Percentiles rank a stretch among this genome's conserved stretches.
Conservation (phyloP, 2,113 vertebrate genomes). For the Epinephelus moara region DNA sequence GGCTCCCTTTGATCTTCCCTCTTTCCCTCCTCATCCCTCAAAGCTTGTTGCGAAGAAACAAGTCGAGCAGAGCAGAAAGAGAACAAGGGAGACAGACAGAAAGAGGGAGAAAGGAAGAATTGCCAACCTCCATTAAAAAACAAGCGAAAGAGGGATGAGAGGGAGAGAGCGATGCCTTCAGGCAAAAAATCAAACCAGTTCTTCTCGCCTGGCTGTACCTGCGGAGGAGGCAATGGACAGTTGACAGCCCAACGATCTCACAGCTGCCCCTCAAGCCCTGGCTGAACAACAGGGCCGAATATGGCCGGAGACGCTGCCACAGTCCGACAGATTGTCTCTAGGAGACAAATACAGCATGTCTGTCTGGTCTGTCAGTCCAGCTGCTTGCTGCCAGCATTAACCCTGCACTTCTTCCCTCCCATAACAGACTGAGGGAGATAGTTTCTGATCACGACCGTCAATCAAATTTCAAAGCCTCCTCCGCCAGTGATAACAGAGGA, state of each 20-base stretch:
- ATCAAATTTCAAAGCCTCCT: slow-evolving; percentile 61
- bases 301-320: slow-evolving; percentile 41
- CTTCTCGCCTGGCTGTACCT: slow-evolving; percentile 48
- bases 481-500: slow-evolving; percentile 28
- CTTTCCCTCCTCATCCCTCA: slow-evolving; percentile 53
- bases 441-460: slow-evolving; percentile 54
- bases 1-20: slow-evolving; percentile 68
- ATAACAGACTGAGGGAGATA: slow-evolving; percentile 30
- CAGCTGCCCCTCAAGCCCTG: slow-evolving; percentile 45
- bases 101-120: slow-evolving; percentile 8
- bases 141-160: slow-evolving; percentile 35
- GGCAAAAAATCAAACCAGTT: slow-evolving; percentile 16
- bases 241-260: slow-evolving; percentile 51
- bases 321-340: slow-evolving; percentile 43
- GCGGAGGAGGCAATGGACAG: slow-evolving; percentile 34
- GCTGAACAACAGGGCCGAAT: slow-evolving; percentile 34
- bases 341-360: slow-evolving; percentile 60
- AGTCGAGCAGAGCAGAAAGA: slow-evolving; percentile 37
- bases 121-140: slow-evolving; percentile 46
- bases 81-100: slow-evolving; percentile 19
- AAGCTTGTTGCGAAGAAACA: slow-evolving; percentile 50
- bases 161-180: slow-evolving; percentile 16
- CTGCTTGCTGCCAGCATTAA: slow-evolving; percentile 45
- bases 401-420: slow-evolving; percentile 5
- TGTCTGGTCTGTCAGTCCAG: slow-evolving; percentile 58